These are phyloP conservation scores for Drosophila erecta DNA, from an alignment of 1,140 invertebrate genomes.

Conservation along the genomic window DNA sequence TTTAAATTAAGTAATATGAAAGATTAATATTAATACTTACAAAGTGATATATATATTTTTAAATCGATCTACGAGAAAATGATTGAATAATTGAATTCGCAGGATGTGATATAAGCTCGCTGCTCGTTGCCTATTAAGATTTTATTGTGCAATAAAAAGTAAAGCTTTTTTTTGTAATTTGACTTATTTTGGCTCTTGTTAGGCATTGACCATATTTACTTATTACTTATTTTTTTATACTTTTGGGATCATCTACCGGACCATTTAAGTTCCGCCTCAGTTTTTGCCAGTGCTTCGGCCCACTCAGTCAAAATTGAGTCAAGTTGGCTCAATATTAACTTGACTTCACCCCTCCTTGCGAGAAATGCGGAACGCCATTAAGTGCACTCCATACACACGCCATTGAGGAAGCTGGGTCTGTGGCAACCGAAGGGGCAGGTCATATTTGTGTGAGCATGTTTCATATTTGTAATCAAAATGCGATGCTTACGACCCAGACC, in stretches of 20 bases:
- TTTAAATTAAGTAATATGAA: no score
- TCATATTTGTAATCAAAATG: slow-evolving; percentile 74
- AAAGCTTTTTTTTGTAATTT: no score
- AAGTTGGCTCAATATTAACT: slow-evolving; percentile 59
- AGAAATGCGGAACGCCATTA: slow-evolving; percentile 49
- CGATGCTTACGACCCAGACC: slow-evolving; percentile 5
- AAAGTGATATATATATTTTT: no score
- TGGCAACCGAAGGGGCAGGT: slow-evolving; percentile 15
- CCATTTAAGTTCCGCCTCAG: no score
- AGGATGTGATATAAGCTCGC: no score
- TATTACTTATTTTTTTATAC: neutral
- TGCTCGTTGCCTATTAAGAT: no score
- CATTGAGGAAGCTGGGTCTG: slow-evolving; percentile 29
- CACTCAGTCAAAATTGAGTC: slow-evolving; percentile 58
- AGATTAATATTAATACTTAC: no score
- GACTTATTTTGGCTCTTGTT: no score
- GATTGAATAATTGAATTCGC: no score
- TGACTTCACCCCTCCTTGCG: slow-evolving; percentile 25
- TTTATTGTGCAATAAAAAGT: no score
- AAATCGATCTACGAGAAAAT: no score
- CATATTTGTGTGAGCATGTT: slow-evolving; percentile 49
- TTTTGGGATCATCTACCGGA: neutral
- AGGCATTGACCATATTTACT: no score
- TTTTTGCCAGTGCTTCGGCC: slow-evolving; percentile 1
- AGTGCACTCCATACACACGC: slow-evolving; percentile 58